phyloP scores from a whole-genome alignment of 1,140 invertebrate species.

The Microplitis mediator region DNA sequence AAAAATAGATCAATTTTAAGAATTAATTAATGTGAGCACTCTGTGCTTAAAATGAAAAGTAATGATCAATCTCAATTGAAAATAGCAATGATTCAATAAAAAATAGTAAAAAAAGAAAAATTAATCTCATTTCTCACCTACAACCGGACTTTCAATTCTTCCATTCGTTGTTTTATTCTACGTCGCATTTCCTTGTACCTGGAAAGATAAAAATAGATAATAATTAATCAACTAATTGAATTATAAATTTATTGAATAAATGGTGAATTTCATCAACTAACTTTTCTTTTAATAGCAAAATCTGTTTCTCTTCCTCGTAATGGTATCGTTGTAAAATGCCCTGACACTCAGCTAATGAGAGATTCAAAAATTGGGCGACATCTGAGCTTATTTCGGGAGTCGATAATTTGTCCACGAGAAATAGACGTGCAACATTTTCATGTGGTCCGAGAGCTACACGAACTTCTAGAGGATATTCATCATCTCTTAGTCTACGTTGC shows the following conservation, averaged over 20 bases:
- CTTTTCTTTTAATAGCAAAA: slow-evolving; percentile 74
- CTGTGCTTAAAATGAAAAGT: neutral
- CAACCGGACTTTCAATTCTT: slow-evolving; percentile 72
- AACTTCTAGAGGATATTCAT: slow-evolving; percentile 80
- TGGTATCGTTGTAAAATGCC: slow-evolving; percentile 80
- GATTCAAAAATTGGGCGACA: slow-evolving; percentile 84
- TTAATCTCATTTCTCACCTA: slow-evolving; percentile 43
- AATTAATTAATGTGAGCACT: neutral
- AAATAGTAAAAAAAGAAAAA: slow-evolving; percentile 35
- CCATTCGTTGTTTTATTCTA: slow-evolving; percentile 74
- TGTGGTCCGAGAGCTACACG: slow-evolving; percentile 81
- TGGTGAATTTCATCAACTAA: slow-evolving; percentile 51
- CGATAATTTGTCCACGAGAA: slow-evolving; percentile 77
- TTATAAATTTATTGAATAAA: slow-evolving; percentile 6
- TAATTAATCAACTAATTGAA: slow-evolving; percentile 12
- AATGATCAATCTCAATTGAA: slow-evolving; percentile 1
- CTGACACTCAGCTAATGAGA: slow-evolving; percentile 78
- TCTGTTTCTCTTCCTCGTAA: slow-evolving; percentile 77
- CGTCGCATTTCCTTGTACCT: slow-evolving; percentile 72
- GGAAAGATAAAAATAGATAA: slow-evolving; percentile 37
- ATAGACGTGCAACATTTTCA: slow-evolving; percentile 81
- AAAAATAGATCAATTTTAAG: neutral
- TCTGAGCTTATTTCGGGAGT: slow-evolving; percentile 78
- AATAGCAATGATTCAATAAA: slow-evolving; percentile 9
- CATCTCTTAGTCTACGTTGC: slow-evolving; percentile 75